Evolutionary conservation across 1,140 invertebrate species (phyloP), one percentile per base, ranked within the genome.

Genomic region (Drosophila biarmipes): DNA sequence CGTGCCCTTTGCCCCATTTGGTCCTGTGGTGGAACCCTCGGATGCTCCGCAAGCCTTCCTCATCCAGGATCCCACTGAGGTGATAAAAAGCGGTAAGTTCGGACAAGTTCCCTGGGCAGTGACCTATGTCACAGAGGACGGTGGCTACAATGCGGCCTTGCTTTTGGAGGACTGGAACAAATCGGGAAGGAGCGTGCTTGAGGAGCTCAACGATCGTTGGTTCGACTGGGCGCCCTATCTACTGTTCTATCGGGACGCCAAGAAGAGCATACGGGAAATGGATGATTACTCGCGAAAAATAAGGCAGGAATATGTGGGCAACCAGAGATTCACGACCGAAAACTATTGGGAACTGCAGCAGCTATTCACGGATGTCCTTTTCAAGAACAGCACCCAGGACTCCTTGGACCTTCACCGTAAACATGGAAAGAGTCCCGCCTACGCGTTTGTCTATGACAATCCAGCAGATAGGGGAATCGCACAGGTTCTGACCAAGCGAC

Each of bases 1-100:
- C 53, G 94, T 94, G 78, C 94, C 94, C n/a, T 94, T 93, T 62
- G 87, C 93, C 6, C 94, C 94, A 1, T 95, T 95, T 78, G 94
- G 93, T 3, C 93, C 94, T 7, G 92, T 94, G 0, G 75, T 93
- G 0, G 94, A 95, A 53, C 42, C 74, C 0, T 3, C 6, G 4
- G 54, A 72, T n/a, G 42, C 49, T 7, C 5, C 34, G 8, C 42
- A 91, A 6, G 91, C 93, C 6, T 95, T 95, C 62, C 87, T 95
- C 4, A 91, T 91, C 14, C 64, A 92, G 40, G 48, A 91, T 17
- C 94, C 94, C 0, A 74, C 79, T 7, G 90, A 93, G 46, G 92
- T 95, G 6, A 89, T 95, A 0, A 73, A 78, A 43, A 90, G 89
- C 8, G 93, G 93, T 15, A 78, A 93, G 40, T 92, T 91, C 7